Evolutionary conservation across 1,140 invertebrate genomes (phyloP).

Genomic region (Arion vulgaris): DNA sequence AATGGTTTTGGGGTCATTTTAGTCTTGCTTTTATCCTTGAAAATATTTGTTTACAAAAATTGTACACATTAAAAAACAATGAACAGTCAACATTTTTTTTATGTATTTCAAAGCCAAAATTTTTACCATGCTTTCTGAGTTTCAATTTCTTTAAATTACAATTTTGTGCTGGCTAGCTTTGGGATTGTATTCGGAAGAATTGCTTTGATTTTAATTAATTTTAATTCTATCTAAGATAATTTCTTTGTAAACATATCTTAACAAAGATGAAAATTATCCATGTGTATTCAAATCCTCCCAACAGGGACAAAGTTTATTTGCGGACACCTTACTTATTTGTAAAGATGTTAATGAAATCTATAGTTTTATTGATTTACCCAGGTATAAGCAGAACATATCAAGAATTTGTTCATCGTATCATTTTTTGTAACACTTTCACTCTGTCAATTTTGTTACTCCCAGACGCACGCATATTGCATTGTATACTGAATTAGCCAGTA

Average conservation of each 20-base stretch:
- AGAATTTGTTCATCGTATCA: neutral
- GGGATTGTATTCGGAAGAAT: neutral
- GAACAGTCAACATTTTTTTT: neutral
- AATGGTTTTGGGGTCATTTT: neutral
- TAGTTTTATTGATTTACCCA: neutral
- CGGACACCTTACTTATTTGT: neutral
- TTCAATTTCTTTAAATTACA: neutral
- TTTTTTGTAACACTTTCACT: too few species aligned
- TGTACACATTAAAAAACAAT: neutral
- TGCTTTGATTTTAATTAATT: neutral
- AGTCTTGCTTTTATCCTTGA: neutral
- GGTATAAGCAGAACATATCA: constrained; percentile 5
- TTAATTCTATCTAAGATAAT: neutral
- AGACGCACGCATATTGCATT: too few species aligned
- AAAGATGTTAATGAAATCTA: neutral
- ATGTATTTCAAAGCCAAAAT: neutral
- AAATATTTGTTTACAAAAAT: neutral
- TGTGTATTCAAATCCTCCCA: too few species aligned
- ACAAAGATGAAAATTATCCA: too few species aligned
- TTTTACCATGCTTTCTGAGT: neutral
- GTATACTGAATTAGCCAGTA: too few species aligned
- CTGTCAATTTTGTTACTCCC: too few species aligned
- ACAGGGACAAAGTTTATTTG: neutral
- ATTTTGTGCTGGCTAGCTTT: neutral
- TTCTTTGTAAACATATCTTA: too few species aligned